These are phyloP conservation scores for Erythrocebus patas DNA, from an alignment of 2,113 vertebrate genomes.

Conservation along the genomic window DNA sequence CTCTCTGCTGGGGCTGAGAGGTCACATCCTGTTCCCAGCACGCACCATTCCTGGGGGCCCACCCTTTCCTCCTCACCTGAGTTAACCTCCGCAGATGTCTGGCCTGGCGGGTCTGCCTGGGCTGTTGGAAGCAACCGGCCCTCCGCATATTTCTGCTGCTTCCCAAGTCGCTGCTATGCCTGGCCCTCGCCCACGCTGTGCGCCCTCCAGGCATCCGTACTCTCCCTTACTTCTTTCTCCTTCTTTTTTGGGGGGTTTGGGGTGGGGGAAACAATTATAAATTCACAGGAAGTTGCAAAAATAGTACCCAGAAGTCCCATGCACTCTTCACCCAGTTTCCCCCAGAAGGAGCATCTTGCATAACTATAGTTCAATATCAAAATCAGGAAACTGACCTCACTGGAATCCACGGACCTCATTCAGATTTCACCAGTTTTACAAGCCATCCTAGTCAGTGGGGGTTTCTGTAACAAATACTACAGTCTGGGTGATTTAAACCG, in stretches of 20 bases:
- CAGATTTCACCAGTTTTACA: accelerated
- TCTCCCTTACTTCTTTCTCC: not conserved
- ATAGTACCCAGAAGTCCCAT: accelerated
- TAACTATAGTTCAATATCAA: accelerated
- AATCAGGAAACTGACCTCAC: not conserved
- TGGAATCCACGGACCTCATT: accelerated
- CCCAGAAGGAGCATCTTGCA: accelerated
- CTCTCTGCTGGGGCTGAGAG: not conserved
- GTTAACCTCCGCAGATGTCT: accelerated
- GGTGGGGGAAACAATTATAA: not conserved
- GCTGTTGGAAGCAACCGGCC: accelerated
- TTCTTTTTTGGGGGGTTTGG: not conserved
- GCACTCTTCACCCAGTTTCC: not conserved
- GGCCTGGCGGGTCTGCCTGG: not conserved
- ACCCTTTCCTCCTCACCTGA: not conserved
- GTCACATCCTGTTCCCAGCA: accelerated
- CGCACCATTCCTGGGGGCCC: not conserved
- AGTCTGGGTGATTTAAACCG: accelerated
- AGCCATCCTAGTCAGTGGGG: accelerated
- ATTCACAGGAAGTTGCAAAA: not conserved
- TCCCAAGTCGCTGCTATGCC: accelerated
- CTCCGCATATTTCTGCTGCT: not conserved
- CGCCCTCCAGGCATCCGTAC: not conserved
- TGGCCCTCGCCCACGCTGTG: accelerated
- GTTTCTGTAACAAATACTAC: not conserved